phyloP scores from a whole-genome alignment of 2,113 vertebrate genomes.

The Madoqua kirkii region DNA sequence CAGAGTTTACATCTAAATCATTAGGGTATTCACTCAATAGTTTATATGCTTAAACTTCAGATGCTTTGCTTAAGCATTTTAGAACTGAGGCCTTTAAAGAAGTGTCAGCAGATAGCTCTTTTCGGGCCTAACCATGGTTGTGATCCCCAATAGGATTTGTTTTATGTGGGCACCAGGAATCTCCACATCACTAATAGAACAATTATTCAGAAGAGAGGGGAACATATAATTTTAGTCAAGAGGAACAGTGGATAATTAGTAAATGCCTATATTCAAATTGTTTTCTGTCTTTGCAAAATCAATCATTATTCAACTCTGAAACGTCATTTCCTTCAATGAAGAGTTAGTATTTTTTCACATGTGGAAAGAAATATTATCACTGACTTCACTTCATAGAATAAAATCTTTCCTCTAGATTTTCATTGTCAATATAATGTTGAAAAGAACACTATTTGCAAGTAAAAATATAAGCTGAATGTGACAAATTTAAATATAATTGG shows the following conservation, averaged over 20 bases:
- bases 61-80: neutral
- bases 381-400: neutral
- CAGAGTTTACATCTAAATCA: neutral
- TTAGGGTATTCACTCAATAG: rapidly evolving
- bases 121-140: neutral
- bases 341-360: neutral
- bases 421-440: neutral
- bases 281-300: neutral
- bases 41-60: neutral
- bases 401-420: neutral
- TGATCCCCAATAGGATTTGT: neutral
- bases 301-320: neutral
- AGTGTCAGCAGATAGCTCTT: neutral
- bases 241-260: neutral
- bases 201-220: neutral
- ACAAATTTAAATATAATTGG: neutral
- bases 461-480: neutral
- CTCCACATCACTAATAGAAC: neutral
- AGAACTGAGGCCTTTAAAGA: neutral
- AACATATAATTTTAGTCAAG: neutral
- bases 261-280: neutral
- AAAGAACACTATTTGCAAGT: neutral
- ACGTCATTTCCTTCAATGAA: neutral
- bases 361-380: neutral
- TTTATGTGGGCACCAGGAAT: neutral